A percentile compares a stretch with the other conserved stretches of the same genome.
These are phyloP conservation scores for Salvelinus namaycush DNA, from an alignment of 2,113 vertebrate species.

Conservation along the genomic window DNA sequence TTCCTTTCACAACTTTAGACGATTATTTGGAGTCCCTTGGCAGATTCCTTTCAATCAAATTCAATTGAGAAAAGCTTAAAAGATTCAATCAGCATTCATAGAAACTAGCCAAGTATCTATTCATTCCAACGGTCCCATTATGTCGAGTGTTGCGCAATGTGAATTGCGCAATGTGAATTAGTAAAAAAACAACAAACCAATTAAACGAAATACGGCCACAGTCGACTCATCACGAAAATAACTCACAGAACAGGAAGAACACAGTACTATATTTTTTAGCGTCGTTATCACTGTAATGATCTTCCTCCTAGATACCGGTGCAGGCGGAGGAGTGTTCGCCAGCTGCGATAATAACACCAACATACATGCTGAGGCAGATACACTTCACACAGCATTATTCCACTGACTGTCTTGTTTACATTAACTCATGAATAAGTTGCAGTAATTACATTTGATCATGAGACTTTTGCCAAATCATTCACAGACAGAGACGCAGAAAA, in stretches of 20 bases:
- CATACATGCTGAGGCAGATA: neutral
- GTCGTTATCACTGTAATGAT: conserved; percentile 53
- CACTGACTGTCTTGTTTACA: neutral
- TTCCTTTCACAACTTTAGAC: neutral
- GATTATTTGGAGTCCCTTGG: neutral
- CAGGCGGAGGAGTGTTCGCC: conserved; percentile 14
- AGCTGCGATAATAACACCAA: neutral
- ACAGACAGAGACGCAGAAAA: neutral
- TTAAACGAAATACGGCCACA: conserved; percentile 70
- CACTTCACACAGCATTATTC: neutral
- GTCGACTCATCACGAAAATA: conserved; percentile 78
- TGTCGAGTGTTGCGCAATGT: too few relatives aligned
- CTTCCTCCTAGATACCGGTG: conserved; percentile 55
- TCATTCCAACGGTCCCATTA: neutral
- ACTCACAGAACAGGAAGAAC: conserved; percentile 78
- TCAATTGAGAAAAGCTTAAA: neutral
- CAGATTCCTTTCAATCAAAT: neutral
- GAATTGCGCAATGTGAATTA: conserved; percentile 67
- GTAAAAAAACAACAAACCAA: conserved; percentile 76
- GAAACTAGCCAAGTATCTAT: neutral
- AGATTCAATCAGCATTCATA: neutral
- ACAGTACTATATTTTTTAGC: conserved; percentile 60
- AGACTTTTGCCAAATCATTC: neutral
- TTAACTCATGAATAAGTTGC: neutral
- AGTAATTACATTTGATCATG: neutral